phyloP scores from a whole-genome alignment of 2,113 vertebrate genomes.

The Nycticryphes semicollaris region DNA sequence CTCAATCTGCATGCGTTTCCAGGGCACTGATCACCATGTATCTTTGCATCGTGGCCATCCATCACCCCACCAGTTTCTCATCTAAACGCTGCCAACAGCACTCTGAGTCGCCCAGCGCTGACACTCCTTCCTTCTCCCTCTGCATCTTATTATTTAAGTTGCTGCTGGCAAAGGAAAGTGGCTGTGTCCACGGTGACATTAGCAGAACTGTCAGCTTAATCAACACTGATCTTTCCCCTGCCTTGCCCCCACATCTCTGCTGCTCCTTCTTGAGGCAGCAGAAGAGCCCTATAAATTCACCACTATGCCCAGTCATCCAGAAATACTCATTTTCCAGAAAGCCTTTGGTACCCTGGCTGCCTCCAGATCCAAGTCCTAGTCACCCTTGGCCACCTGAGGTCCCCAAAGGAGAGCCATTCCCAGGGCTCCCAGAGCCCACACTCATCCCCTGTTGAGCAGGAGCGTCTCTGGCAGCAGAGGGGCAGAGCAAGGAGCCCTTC shows the following conservation, averaged over 20 bases:
- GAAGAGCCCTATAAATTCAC: neutral
- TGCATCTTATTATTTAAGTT: constrained; percentile 41
- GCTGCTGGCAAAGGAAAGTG: constrained; percentile 46
- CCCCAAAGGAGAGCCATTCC: neutral
- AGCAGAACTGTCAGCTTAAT: constrained; percentile 33
- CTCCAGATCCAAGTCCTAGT: fast-evolving
- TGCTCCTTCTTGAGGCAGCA: neutral
- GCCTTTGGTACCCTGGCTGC: neutral
- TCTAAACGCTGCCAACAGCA: constrained; percentile 52
- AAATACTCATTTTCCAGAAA: neutral
- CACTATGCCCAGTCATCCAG: neutral
- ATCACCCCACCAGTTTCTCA: constrained; percentile 46
- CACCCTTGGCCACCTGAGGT: fast-evolving
- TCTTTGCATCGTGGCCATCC: constrained; percentile 45
- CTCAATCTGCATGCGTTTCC: neutral
- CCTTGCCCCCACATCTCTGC: neutral
- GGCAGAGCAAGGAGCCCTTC: neutral
- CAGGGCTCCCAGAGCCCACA: neutral
- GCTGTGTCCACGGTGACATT: neutral
- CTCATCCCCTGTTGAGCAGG: neutral
- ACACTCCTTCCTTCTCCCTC: neutral
- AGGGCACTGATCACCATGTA: constrained; percentile 28
- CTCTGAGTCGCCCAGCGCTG: neutral
- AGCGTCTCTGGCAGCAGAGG: neutral
- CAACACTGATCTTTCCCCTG: neutral